Percentiles rank a stretch among this genome's conserved stretches.
Conservation (phyloP, 2,888 invertebrate species). For the Troglohyphantes excavatus region DNA sequence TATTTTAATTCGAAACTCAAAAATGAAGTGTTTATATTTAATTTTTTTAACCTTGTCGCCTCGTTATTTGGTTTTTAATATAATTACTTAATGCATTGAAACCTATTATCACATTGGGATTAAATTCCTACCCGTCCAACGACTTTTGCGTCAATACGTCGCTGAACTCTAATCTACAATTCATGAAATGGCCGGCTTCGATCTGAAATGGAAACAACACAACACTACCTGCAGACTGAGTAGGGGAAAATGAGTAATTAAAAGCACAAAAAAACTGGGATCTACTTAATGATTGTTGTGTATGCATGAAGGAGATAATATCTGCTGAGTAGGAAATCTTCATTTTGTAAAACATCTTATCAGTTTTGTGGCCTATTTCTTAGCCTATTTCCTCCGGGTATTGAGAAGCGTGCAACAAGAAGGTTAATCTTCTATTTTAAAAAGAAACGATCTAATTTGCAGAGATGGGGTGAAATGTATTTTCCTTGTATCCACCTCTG, state of each 20-base stretch:
- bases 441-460: conserved; percentile 28
- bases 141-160: conserved; percentile 1
- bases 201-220: conserved; percentile 5
- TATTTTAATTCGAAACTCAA: no score
- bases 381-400: conserved; percentile 41
- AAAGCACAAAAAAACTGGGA: conserved; percentile 14
- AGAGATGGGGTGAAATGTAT: neutral
- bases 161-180: conserved; percentile 7
- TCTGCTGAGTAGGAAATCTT: conserved; percentile 30
- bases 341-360: conserved; percentile 39
- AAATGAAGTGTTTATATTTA: no score
- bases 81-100: neutral
- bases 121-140: conserved; percentile 17
- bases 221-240: neutral
- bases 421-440: conserved; percentile 24
- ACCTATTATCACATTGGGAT: conserved; percentile 6
- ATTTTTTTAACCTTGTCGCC: no score
- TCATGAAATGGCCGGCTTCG: conserved; percentile 12
- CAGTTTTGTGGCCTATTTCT: conserved; percentile 45
- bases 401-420: conserved; percentile 17
- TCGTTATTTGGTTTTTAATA: no score
- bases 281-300: neutral
- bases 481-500: neutral
- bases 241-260: conserved; percentile 19
- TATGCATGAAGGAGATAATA: neutral